These are phyloP conservation scores for Ivindomyrus marchei DNA, from an alignment of 2,113 vertebrate genomes.

Conservation along the genomic window DNA sequence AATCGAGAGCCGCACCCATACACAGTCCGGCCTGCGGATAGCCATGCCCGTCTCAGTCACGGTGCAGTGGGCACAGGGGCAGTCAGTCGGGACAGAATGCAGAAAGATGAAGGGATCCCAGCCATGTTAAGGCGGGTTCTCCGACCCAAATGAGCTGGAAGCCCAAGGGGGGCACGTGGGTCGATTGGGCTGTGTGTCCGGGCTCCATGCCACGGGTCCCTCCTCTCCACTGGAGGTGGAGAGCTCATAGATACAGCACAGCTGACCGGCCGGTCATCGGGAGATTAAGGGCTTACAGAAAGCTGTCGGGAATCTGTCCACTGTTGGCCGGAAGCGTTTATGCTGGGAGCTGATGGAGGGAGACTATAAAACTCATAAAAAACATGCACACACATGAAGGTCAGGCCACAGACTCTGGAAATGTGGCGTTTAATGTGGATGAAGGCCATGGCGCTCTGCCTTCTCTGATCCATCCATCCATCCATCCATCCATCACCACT, in stretches of 20 bases:
- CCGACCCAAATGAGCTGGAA: background rate
- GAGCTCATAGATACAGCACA: background rate
- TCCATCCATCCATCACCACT: background rate
- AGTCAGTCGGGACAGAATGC: background rate
- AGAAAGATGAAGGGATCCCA: background rate
- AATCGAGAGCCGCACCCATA: background rate
- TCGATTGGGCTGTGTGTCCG: background rate
- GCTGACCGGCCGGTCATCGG: background rate
- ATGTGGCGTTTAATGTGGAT: background rate
- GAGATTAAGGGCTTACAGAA: background rate
- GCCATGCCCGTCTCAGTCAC: background rate
- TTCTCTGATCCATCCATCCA: background rate
- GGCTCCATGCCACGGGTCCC: background rate
- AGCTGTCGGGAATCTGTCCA: background rate
- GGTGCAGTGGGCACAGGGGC: background rate
- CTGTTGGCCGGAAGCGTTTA: background rate
- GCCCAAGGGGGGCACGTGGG: background rate
- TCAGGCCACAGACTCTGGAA: background rate
- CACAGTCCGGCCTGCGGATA: background rate
- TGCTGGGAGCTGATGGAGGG: background rate
- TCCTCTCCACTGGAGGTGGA: background rate
- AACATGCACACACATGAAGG: background rate
- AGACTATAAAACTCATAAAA: background rate
- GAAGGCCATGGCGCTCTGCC: background rate
- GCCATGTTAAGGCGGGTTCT: background rate